These are phyloP conservation scores for Erebia palarica DNA, from an alignment of 2,888 invertebrate genomes.

Conservation along the genomic window DNA sequence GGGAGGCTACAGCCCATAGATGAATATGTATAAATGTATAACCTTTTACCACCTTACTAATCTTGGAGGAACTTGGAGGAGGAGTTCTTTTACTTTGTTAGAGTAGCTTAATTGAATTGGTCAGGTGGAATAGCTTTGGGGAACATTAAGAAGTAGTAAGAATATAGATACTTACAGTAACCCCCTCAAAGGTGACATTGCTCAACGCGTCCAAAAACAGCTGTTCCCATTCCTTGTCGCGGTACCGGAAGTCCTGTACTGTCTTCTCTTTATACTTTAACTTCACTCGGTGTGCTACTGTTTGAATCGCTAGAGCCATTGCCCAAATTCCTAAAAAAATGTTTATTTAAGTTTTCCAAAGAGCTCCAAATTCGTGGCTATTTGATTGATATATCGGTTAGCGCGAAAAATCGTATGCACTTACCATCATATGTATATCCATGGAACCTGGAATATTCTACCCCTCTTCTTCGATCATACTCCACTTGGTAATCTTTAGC, in stretches of 20 bases:
- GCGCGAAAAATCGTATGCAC: neutral
- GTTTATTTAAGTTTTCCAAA: neutral
- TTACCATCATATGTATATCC: constrained; percentile 98
- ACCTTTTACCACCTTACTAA: no score
- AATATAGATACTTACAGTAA: constrained; percentile 83
- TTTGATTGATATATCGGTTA: neutral
- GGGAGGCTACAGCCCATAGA: no score
- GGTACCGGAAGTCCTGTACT: constrained; percentile 91
- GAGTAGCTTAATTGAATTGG: neutral
- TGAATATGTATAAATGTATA: no score
- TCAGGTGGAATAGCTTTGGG: neutral
- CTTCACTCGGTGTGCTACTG: constrained; percentile 89
- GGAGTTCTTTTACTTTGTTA: no score
- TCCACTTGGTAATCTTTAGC: constrained; percentile 93
- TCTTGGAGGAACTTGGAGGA: no score
- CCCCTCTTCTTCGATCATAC: constrained; percentile 90
- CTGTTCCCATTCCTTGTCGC: constrained; percentile 93
- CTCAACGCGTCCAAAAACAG: constrained; percentile 93
- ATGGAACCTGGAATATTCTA: constrained; percentile 96
- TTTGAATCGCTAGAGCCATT: constrained; percentile 96
- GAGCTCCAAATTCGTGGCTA: no score
- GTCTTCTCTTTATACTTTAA: constrained; percentile 88
- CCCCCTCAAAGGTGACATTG: constrained; percentile 97
- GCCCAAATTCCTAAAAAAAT: constrained; percentile 90
- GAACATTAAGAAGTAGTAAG: neutral